Base-by-base conservation (phyloP, 2,888 invertebrate species). In the Lepidocyrtinus sp. region DNA sequence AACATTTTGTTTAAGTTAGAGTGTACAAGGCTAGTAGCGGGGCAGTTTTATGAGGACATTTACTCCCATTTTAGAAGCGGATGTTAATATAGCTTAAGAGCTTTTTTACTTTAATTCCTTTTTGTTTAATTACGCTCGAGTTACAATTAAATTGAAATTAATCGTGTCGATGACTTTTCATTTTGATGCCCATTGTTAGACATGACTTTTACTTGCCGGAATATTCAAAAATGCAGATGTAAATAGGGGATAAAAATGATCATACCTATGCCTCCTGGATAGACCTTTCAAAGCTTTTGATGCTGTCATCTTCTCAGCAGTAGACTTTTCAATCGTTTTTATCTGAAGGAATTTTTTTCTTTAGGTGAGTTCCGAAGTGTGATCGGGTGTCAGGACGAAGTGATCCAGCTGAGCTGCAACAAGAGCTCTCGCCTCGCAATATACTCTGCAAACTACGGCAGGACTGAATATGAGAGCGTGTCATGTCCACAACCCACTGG, bases 291-390 rank as follows among this genome's bases (percentile, higher is more conserved):
- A 36, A 36, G 36, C 36, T 7, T 36, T 12, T 36, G 36, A 7
- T n/a, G n/a, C 36, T 36, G 36, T 36, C 36, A 36, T 36, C 36
- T 5, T 36, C 5, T 36, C 36, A 36, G 36, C 36, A 36, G 5
- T 36, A 7, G 5, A 36, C 12, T 36, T 36, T 36, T 36, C 36
- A 36, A 36, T 36, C 5, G n/a, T n/a, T n/a, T n/a, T n/a, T n/a
- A n/a, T n/a, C n/a, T n/a, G n/a, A n/a, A n/a, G n/a, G 24, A 19
- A 24, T 50, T 81, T 75, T n/a, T n/a, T 86, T 88, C 91, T 91
- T 87, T 92, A 97, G 97, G 95, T 89, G 96, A 96, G 89, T 98
- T 98, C 90, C 92, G 96, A 83, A 96, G 96, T 89, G 95, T 96
- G 91, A 94, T 96, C 88, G 96, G 96, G 84, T 98, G 98, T 90